These are phyloP conservation scores for Brachyistius frenatus DNA, from an alignment of 2,113 vertebrate genomes.

Conservation along the genomic window DNA sequence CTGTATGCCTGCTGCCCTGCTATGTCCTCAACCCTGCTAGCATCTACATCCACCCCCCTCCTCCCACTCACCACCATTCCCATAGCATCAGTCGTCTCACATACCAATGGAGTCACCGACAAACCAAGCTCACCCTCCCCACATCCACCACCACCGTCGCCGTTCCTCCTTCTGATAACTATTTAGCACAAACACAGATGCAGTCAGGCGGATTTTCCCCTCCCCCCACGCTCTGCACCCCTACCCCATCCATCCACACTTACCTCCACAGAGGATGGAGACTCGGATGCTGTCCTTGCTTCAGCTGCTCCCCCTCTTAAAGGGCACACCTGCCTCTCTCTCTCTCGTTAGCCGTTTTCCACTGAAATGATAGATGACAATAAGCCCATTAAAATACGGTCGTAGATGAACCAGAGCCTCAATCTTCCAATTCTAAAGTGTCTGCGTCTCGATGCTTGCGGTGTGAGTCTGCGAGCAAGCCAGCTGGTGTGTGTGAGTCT, in stretches of 20 bases:
- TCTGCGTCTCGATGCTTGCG: conserved; percentile 18
- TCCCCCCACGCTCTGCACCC: conserved; percentile 56
- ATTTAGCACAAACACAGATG: conserved; percentile 73
- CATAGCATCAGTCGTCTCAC: conserved; percentile 62
- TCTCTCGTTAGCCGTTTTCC: conserved; percentile 42
- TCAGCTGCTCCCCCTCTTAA: conserved; percentile 76
- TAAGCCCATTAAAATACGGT: conserved; percentile 46
- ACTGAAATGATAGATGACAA: conserved; percentile 57
- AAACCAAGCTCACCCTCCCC: conserved; percentile 16
- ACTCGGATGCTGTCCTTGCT: conserved; percentile 78
- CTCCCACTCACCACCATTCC: conserved; percentile 33
- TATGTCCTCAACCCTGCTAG: conserved; percentile 59
- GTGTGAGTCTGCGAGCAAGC: conserved; percentile 52
- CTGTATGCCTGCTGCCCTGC: conserved; percentile 40
- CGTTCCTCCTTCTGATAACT: conserved; percentile 52
- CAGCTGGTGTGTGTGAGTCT: conserved; percentile 62
- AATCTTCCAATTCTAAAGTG: conserved; percentile 13
- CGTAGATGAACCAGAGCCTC: conserved; percentile 7
- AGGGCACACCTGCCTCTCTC: conserved; percentile 74
- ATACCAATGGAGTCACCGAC: conserved; percentile 69
- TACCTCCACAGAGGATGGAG: conserved; percentile 82
- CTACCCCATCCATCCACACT: conserved; percentile 62
- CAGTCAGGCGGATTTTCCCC: conserved; percentile 63
- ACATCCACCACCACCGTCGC: conserved; percentile 9
- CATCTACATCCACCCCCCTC: conserved; percentile 30